These are phyloP conservation scores for Leucophenga varia DNA, from an alignment of 1,140 invertebrate species.

Conservation along the genomic window DNA sequence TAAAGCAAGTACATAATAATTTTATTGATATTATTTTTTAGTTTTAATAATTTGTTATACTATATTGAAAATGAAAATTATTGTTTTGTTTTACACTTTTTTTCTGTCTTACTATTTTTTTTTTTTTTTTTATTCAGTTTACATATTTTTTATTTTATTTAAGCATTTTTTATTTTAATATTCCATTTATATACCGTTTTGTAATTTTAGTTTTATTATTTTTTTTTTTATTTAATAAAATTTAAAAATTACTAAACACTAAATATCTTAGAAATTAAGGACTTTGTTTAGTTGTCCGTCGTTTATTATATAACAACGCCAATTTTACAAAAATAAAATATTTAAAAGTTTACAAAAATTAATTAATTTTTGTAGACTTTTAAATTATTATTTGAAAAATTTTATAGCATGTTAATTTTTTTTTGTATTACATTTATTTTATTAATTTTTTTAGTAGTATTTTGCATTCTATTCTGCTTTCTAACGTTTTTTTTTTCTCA, in stretches of 20 bases:
- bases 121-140: too few species aligned
- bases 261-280: slow-evolving; percentile 26
- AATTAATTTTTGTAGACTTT: slow-evolving; percentile 21
- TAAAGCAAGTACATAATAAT: too few species aligned
- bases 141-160: background rate
- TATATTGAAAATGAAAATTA: background rate
- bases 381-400: slow-evolving; percentile 28
- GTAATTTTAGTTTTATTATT: slow-evolving; percentile 3
- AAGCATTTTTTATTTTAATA: slow-evolving; percentile 2
- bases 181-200: slow-evolving; percentile 1
- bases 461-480: slow-evolving; percentile 9
- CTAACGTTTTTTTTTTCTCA: background rate
- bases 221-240: slow-evolving; percentile 25
- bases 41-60: background rate
- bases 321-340: slow-evolving; percentile 3
- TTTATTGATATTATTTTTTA: slow-evolving; percentile 1
- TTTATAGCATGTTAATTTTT: slow-evolving; percentile 32
- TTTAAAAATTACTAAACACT: slow-evolving; percentile 20
- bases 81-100: background rate
- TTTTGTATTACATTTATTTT: slow-evolving; percentile 18
- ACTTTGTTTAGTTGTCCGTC: slow-evolving; percentile 38
- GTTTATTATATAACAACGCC: too few species aligned
- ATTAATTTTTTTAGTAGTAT: slow-evolving; percentile 2
- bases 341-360: background rate
- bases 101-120: background rate